These are phyloP conservation scores for Polypterus bichir DNA, from an alignment of 2,113 vertebrate species.

Conservation along the genomic window DNA sequence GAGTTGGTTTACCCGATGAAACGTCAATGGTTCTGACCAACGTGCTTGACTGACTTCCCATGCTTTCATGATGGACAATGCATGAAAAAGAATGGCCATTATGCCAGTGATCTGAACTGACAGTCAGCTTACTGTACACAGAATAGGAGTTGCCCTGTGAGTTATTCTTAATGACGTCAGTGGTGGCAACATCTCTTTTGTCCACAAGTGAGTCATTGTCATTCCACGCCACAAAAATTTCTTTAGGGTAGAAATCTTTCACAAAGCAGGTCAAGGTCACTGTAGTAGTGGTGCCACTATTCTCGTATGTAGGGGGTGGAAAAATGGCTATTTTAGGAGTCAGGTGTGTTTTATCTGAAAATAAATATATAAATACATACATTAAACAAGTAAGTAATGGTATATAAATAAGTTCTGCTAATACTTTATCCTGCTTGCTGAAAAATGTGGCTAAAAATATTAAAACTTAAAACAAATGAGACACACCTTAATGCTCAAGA, in stretches of 20 bases:
- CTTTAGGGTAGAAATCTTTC: slow-evolving; percentile 48
- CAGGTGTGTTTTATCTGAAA: rapidly evolving
- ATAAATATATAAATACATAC: neutral
- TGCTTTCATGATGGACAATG: slow-evolving; percentile 40
- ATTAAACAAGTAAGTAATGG: neutral
- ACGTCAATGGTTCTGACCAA: slow-evolving; percentile 36
- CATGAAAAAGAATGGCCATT: slow-evolving; percentile 31
- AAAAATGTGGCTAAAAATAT: neutral
- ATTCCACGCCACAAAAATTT: slow-evolving; percentile 46
- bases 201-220: slow-evolving; percentile 25
- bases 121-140: slow-evolving; percentile 36
- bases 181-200: slow-evolving; percentile 18
- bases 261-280: slow-evolving; percentile 55
- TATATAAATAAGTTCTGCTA: neutral
- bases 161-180: slow-evolving; percentile 16
- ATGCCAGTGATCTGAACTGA: slow-evolving; percentile 23
- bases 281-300: rapidly evolving
- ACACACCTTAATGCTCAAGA: too few relatives aligned
- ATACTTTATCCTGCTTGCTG: neutral
- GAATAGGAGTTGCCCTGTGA: slow-evolving; percentile 20
- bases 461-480: too few relatives aligned
- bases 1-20: slow-evolving; percentile 16
- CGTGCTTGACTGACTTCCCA: slow-evolving; percentile 12
- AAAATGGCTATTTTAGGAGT: slow-evolving; percentile 43
- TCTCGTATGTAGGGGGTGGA: slow-evolving; percentile 32